Base-by-base conservation (phyloP, 2,797 vertebrate species). In the Centropyge bicolor region DNA sequence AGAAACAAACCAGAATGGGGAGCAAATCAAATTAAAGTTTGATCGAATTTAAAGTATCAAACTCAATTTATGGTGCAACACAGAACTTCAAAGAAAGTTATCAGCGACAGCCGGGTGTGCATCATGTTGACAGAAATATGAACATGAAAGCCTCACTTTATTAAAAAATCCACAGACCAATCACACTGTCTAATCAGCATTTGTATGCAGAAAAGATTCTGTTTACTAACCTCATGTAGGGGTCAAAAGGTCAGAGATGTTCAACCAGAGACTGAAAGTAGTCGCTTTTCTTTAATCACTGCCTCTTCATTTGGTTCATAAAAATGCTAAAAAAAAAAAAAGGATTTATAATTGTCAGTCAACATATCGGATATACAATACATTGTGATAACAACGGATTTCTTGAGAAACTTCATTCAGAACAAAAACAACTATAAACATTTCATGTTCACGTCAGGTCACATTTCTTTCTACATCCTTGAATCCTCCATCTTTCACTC, bases 401-500 rank as follows among this genome's bases (percentile, higher is more conserved):
- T 38, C 48, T 22, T 48, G 54, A 51, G 22, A 66, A 13, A 7
- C 22, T 57, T 73, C n/a, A 45, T 64, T 75, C 41, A 56, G 24
- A 68, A 49, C 61, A 66, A 69, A 75, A 62, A 24, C 36, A 54
- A 40, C 43, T 14, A 55, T 52, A 54, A 74, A 60, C 61, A 48
- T 63, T 72, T 77, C 14, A 59, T 60, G 56, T 63, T 80, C 40
- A 71, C 16, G 31, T 72, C 66, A 67, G 73, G 16, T 75, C 74
- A 63, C 48, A 83, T 86, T 89, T 82, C 70, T 40, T 59, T 83
- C 64, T 73, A 67, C 63, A 45, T 66, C 55, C 66, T 61, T 48
- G 49, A 77, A 64, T 38, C 46, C 41, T 62, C 38, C 45, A 19
- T 72, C 60, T 63, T 73, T 65, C 14, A 17, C 54, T 85, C 31